Base-by-base conservation (phyloP, 2,888 invertebrate genomes). In the Therioaphis trifolii region DNA sequence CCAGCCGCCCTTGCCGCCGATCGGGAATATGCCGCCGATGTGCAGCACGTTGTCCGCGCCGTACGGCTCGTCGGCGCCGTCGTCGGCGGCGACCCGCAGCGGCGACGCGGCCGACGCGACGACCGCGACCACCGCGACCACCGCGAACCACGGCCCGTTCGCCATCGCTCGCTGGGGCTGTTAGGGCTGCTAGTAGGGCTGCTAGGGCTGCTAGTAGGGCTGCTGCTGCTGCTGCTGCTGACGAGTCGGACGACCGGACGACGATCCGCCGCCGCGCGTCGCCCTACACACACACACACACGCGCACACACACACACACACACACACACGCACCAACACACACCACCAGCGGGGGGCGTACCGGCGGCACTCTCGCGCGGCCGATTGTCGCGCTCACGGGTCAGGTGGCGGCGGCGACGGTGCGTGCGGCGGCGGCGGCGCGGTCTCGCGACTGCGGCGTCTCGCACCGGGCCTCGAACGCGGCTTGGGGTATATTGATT, bases 11-110 rank as follows among this genome's bases (percentile, higher is more conserved):
- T 96, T 94, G 75, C 97, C 98, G 84, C 93, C 94, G 91, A 99
- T 98, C 58, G 99, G 99, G 89, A 99, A 99, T 88, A 99, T 98
- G 80, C 97, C 99, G 82, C 98, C 99, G 89, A 98, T 96, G 90
- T 98, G 96, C 87, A 98, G 90, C 88, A 95, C 94, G 89, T 94
- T 93, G 87, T 92, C 91, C 15, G 79, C 84, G 43, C 58, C 21
- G 68, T 40, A 7, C 7, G 12, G 12, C 15, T 12, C 63, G 63
- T 12, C 27, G 29, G 4, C 27, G 63, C 15, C 63, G 27, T 12
- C 63, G 55, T 15, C 21, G 63, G n/a, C 14, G 4, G 15, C 40
- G 9, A 12, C 18, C 61, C 61, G 21, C 80, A 80, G 43, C 24
- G 27, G 21, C n/a, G 29, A 46, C 2, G 71, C 71, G 61, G 24